Base-by-base conservation (phyloP, 2,797 vertebrate genomes). In the Hozukius guyotensis region DNA sequence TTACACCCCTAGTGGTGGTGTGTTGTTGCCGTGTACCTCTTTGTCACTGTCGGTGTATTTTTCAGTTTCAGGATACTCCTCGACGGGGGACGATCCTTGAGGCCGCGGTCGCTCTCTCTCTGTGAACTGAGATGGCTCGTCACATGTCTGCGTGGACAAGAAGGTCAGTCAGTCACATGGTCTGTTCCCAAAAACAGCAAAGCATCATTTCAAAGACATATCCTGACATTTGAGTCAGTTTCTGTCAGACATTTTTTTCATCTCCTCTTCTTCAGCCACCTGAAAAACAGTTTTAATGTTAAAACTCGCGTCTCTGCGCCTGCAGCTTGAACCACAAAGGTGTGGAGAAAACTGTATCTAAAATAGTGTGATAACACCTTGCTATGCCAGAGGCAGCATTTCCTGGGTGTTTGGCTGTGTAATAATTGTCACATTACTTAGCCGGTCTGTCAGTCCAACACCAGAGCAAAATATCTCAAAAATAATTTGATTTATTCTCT, bases 11-110 rank as follows among this genome's bases (percentile, higher is more conserved):
- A 10, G 13, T n/a, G 31, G 18, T 59, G 4, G 27, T 38, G 8
- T 34, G 16, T 29, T 5, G 42, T 18, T 59, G 78, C 18, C 63
- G 27, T n/a, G 57, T 92, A 97, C 98, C 96, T 96, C 94, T 90
- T 94, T 94, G 84, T 95, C 93, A 69, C 89, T 89, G 81, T 93
- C 92, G 0, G 34, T 75, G 89, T 96, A 95, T 56, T 96, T 94
- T 13, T 96, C 96, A 0, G 90, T 90, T 32, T 97, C 96, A 1
- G 94, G 91, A 76, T 88, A 98, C 80, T 99, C 98, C 46, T 98
- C 98, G 63, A 99, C 96, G 1, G 99, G 99, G 4, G 99, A 99
- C 18, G 98, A 99, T 75, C 99, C 99, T 82, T 99, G 99, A 38
- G 99, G 99, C 6, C 97, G 96, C 18, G 99, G 98, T 78, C 98